Conservation (phyloP, 2,888 invertebrate genomes). For the Mimumesa dahlbomi region DNA sequence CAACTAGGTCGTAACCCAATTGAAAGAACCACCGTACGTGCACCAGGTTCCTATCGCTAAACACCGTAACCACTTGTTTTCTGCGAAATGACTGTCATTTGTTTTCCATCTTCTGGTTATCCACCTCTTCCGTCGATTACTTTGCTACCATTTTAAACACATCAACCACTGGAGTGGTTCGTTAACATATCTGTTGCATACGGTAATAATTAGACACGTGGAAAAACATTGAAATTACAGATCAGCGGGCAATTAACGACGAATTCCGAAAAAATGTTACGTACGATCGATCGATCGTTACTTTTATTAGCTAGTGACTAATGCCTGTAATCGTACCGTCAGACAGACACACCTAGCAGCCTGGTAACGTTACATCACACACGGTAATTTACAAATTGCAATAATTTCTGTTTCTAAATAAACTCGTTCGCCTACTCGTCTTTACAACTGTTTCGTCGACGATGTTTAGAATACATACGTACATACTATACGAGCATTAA, state of each 20-base stretch:
- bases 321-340: slow-evolving; percentile 3
- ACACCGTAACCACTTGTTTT: slow-evolving; percentile 28
- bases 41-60: slow-evolving; percentile 33
- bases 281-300: too few species aligned
- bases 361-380: slow-evolving; percentile 17
- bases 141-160: too few species aligned
- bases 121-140: slow-evolving; percentile 9
- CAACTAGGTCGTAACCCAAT: slow-evolving; percentile 67
- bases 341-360: slow-evolving; percentile 1
- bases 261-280: too few species aligned
- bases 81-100: slow-evolving; percentile 27
- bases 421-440: neutral
- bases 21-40: slow-evolving; percentile 31
- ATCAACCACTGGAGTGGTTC: too few species aligned
- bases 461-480: too few species aligned
- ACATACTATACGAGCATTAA: too few species aligned
- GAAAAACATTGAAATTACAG: too few species aligned
- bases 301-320: neutral
- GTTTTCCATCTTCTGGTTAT: slow-evolving; percentile 8
- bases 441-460: too few species aligned
- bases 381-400: slow-evolving; percentile 4
- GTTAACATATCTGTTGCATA: too few species aligned
- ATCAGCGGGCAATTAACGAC: too few species aligned
- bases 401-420: neutral
- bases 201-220: too few species aligned